A percentile compares a stretch with the other conserved stretches of the same genome.
Evolutionary conservation across 2,888 invertebrate genomes (phyloP).

Genomic region (Microplitis deprimator): DNA sequence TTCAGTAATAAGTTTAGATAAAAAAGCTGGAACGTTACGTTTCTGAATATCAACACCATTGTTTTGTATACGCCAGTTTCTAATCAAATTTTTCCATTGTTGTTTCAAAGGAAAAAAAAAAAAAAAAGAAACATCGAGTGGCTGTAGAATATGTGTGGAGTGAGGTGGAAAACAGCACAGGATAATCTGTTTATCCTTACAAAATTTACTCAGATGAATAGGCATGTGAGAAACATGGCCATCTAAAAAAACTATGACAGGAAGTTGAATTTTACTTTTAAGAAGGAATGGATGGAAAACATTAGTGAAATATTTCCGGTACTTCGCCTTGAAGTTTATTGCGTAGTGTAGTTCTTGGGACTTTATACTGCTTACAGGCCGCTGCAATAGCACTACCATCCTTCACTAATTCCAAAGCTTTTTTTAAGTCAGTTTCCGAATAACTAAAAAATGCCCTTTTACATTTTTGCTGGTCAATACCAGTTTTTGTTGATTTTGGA

Average conservation of each 20-base stretch:
- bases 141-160: conserved; percentile 54
- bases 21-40: conserved; percentile 44
- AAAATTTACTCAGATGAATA: conserved; percentile 51
- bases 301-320: conserved; percentile 51
- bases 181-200: conserved; percentile 51
- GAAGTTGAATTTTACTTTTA: conserved; percentile 47
- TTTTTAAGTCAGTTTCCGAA: conserved; percentile 13
- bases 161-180: conserved; percentile 53
- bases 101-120: conserved; percentile 48
- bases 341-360: conserved; percentile 46
- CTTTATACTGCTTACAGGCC: conserved; percentile 39
- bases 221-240: conserved; percentile 55
- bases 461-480: background rate
- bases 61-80: too few species aligned
- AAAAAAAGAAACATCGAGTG: conserved; percentile 50
- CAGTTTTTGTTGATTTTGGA: background rate
- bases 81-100: conserved; percentile 46
- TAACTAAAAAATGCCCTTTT: conserved; percentile 12
- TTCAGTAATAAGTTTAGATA: conserved; percentile 41
- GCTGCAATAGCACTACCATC: conserved; percentile 12
- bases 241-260: conserved; percentile 56
- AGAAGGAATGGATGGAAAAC: conserved; percentile 52
- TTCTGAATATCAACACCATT: conserved; percentile 47
- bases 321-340: conserved; percentile 39
- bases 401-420: conserved; percentile 5